Evolutionary conservation across 64 coral and sea anemone species (phyloP).

Genomic region (Montipora cactus): DNA sequence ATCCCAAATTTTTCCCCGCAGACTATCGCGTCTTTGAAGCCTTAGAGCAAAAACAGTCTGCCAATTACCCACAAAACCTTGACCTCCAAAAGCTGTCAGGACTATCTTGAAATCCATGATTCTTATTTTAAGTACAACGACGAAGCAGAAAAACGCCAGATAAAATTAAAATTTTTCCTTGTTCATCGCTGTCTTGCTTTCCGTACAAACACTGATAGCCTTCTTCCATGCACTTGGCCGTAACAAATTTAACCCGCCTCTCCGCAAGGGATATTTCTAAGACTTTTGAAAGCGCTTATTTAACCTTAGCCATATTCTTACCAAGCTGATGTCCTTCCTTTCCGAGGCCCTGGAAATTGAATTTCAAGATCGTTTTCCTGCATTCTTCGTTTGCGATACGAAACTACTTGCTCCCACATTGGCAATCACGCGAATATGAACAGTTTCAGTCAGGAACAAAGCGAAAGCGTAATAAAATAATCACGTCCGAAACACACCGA

Average conservation of each 20-base stretch:
- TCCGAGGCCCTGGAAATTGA: not conserved
- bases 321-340: not conserved
- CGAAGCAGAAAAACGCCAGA: not conserved
- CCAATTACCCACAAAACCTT: not conserved
- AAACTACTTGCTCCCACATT: constrained; percentile 12
- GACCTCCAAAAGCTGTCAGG: not conserved
- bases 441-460: not conserved
- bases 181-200: not conserved
- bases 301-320: constrained; percentile 10
- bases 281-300: not conserved
- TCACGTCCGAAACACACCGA: not conserved
- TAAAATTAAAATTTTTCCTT: not conserved
- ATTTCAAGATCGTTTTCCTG: not conserved
- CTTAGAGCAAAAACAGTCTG: not conserved
- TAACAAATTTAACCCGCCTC: not conserved
- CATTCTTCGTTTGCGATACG: constrained; percentile 6
- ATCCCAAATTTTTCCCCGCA: too few species aligned
- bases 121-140: not conserved
- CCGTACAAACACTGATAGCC: not conserved
- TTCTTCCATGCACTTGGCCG: not conserved
- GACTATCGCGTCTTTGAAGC: not conserved
- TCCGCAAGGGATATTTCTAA: not conserved
- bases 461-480: not conserved
- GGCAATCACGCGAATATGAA: not conserved
- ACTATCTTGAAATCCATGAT: not conserved